These are phyloP conservation scores for Sicus ferrugineus DNA, from an alignment of 2,888 invertebrate species.

Conservation along the genomic window DNA sequence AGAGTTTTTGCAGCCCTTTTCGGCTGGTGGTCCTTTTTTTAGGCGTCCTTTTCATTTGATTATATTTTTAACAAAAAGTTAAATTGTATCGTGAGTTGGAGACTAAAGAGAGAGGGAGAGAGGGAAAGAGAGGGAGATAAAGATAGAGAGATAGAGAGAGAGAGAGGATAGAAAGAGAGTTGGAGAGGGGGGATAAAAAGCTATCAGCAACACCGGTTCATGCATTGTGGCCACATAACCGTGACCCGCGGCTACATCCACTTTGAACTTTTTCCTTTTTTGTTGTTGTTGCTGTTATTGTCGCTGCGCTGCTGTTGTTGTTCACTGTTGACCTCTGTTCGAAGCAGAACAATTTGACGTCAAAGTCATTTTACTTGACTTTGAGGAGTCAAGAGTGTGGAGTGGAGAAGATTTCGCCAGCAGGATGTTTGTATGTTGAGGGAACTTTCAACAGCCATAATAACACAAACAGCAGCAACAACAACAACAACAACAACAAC, in stretches of 20 bases:
- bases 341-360: slow-evolving; percentile 18
- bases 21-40: neutral
- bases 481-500: neutral
- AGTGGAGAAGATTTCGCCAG: neutral
- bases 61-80: slow-evolving; percentile 12
- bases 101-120: neutral
- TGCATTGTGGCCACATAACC: slow-evolving; percentile 4
- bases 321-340: neutral
- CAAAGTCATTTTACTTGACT: slow-evolving; percentile 23
- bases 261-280: slow-evolving; percentile 2
- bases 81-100: neutral
- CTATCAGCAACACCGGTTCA: slow-evolving; percentile 4
- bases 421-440: too few relatives aligned
- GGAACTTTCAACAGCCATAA: neutral
- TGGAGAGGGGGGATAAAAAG: neutral
- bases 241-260: slow-evolving; percentile 12
- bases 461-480: neutral
- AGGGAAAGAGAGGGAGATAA: neutral
- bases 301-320: neutral
- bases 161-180: too few relatives aligned
- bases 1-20: neutral
- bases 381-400: neutral
- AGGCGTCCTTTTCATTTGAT: slow-evolving; percentile 19
- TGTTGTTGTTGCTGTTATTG: neutral
- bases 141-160: neutral